Evolutionary conservation across 1,140 invertebrate species (phyloP).

Genomic region (Forficula auricularia): DNA sequence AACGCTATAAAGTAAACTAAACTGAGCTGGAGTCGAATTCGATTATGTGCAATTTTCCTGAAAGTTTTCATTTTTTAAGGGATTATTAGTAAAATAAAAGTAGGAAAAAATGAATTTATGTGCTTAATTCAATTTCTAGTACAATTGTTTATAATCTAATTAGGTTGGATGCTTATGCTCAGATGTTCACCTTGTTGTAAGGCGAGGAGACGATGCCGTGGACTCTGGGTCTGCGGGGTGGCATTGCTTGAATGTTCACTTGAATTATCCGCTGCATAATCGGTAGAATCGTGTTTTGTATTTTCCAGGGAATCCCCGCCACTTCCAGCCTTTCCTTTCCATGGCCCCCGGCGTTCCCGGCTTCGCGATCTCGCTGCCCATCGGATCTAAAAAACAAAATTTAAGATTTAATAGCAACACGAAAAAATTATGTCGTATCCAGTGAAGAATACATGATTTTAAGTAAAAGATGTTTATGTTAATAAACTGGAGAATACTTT

Average conservation of each 20-base stretch:
- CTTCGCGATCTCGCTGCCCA: conserved; percentile 40
- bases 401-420: background rate
- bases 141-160: too few relatives aligned
- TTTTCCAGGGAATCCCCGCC: conserved; percentile 27
- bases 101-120: too few relatives aligned
- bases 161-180: too few relatives aligned
- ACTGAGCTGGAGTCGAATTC: too few relatives aligned
- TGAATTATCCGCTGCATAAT: conserved; percentile 54
- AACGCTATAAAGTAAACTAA: too few relatives aligned
- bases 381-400: conserved; percentile 28
- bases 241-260: conserved; percentile 50
- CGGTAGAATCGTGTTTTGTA: conserved; percentile 32
- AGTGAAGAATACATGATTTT: conserved; percentile 6
- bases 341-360: conserved; percentile 31
- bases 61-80: too few relatives aligned
- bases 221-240: conserved; percentile 38
- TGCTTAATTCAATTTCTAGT: too few relatives aligned
- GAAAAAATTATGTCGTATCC: background rate
- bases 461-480: conserved; percentile 9
- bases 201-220: conserved; percentile 33
- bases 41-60: too few relatives aligned
- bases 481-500: background rate
- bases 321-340: conserved; percentile 22
- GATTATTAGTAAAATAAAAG: too few relatives aligned
- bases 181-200: conserved; percentile 11